These are phyloP conservation scores for Vombatus ursinus DNA, from an alignment of 2,113 vertebrate genomes.

Conservation along the genomic window DNA sequence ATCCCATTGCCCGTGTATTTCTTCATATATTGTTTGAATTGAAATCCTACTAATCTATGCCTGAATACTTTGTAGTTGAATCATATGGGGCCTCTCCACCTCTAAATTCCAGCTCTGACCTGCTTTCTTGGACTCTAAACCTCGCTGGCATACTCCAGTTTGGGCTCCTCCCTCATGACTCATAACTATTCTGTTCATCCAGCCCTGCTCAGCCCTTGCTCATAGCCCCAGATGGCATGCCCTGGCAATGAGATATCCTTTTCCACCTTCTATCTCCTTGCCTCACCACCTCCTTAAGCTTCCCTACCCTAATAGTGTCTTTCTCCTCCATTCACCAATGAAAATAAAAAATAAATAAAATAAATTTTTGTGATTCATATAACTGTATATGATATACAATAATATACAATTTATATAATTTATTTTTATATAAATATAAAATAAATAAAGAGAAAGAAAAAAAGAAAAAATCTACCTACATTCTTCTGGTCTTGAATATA, in stretches of 20 bases:
- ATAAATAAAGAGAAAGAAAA: background rate
- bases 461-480: background rate
- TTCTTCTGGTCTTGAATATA: background rate
- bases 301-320: background rate
- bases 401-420: no score
- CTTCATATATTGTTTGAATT: background rate
- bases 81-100: background rate
- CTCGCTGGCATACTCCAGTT: background rate
- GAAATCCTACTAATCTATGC: background rate
- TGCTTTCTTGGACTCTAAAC: background rate
- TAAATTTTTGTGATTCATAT: no score
- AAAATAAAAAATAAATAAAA: background rate
- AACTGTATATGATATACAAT: no score
- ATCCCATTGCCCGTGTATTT: background rate
- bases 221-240: background rate
- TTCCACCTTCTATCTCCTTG: background rate
- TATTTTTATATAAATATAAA: no score
- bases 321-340: background rate
- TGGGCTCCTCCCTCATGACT: background rate
- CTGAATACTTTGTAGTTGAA: background rate
- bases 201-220: background rate
- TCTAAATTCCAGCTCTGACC: background rate
- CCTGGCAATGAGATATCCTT: background rate
- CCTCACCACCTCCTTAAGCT: background rate
- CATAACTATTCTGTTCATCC: background rate